Percentiles rank a stretch among this genome's conserved stretches.
Conservation (phyloP, 2,113 vertebrate species). For the Circaetus cinerascens region DNA sequence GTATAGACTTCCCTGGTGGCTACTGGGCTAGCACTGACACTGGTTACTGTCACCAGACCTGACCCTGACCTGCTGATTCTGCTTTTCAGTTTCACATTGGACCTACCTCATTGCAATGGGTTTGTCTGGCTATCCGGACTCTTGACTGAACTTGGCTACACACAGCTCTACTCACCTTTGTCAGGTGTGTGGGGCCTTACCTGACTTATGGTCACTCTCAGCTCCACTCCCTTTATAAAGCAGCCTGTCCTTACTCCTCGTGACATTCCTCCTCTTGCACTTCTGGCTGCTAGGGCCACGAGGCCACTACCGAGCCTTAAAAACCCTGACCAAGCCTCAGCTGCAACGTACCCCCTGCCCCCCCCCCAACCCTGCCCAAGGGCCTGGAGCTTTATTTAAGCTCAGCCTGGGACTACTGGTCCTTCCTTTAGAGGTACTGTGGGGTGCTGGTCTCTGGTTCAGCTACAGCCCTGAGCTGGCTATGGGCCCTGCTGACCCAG, state of each 20-base stretch:
- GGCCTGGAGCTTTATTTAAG: not conserved
- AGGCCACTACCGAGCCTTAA: not conserved
- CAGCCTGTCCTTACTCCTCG: accelerated
- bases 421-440: not conserved
- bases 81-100: not conserved
- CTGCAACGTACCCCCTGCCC: not conserved
- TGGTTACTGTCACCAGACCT: not conserved
- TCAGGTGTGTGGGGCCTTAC: accelerated
- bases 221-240: too few relatives aligned
- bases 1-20: not conserved
- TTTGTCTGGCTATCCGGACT: not conserved
- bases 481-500: not conserved
- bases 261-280: accelerated
- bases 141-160: not conserved
- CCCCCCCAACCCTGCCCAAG: accelerated
- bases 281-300: not conserved
- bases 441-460: not conserved
- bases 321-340: not conserved
- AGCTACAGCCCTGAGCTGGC: not conserved
- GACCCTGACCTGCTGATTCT: not conserved
- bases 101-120: not conserved
- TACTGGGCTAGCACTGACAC: not conserved
- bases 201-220: not conserved
- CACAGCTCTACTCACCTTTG: not conserved
- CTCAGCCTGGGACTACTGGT: accelerated